Conservation (phyloP, 2,797 vertebrate species). For the Rousettus madagascariensis region DNA sequence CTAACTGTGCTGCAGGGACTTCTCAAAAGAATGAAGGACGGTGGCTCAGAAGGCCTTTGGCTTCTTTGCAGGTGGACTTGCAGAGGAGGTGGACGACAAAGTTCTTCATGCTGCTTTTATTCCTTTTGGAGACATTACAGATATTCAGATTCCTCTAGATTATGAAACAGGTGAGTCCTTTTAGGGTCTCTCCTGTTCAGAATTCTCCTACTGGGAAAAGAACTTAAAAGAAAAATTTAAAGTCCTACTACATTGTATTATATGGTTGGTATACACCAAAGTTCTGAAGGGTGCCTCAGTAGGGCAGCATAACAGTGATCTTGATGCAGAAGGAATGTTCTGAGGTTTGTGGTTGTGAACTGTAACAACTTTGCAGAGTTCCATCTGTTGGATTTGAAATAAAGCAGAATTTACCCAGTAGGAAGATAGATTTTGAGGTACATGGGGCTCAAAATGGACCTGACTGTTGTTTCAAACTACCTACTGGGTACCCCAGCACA, state of each 20-base stretch:
- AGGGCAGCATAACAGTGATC: not conserved
- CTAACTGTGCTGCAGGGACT: not conserved
- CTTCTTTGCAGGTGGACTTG: constrained; percentile 90
- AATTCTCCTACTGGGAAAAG: constrained; percentile 6
- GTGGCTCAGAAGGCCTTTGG: not conserved
- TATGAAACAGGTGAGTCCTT: constrained; percentile 93
- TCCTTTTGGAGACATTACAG: constrained; percentile 95
- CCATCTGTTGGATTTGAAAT: not conserved
- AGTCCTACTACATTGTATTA: not conserved
- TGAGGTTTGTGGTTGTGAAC: not conserved
- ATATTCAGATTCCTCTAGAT: constrained; percentile 98
- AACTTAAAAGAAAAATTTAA: not conserved
- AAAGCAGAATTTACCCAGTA: not conserved
- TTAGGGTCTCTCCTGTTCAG: not conserved
- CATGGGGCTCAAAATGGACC: not conserved
- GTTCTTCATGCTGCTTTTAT: constrained; percentile 97
- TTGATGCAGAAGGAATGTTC: not conserved
- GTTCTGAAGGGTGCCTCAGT: not conserved
- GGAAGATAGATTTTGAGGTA: not conserved
- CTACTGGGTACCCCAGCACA: not conserved
- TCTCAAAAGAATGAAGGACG: not conserved
- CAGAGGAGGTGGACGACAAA: constrained; percentile 97
- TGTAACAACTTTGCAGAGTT: not conserved
- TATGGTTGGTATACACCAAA: not conserved
- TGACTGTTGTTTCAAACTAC: not conserved